phyloP scores from a whole-genome alignment of 2,888 invertebrate species.

The Eupithecia subumbrata region DNA sequence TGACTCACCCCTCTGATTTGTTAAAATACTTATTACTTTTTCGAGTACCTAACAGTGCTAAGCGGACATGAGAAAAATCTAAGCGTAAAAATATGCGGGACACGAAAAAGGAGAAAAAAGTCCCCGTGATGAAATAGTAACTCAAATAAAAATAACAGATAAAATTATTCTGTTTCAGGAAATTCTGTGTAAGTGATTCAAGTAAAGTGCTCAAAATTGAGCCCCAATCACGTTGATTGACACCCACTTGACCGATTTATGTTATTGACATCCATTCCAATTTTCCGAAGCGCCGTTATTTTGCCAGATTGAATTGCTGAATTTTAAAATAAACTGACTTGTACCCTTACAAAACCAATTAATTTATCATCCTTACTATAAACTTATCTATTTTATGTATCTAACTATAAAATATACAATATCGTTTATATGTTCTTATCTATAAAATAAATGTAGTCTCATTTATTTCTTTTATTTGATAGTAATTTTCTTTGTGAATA shows the following conservation, averaged over 20 bases:
- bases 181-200: background rate
- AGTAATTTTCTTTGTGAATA: no score
- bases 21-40: no score
- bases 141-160: background rate
- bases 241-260: slow-evolving; percentile 31
- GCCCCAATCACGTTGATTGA: slow-evolving; percentile 18
- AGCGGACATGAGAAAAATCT: background rate
- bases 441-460: no score
- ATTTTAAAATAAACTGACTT: slow-evolving; percentile 9
- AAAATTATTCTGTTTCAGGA: background rate
- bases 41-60: background rate
- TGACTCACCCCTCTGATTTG: no score
- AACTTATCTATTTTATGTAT: no score
- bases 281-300: slow-evolving; percentile 44
- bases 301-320: slow-evolving; percentile 16
- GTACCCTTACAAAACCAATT: background rate
- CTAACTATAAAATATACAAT: no score
- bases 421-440: no score
- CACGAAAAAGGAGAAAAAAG: background rate
- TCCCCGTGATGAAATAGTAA: background rate
- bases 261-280: slow-evolving; percentile 29
- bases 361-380: background rate
- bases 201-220: slow-evolving; percentile 5
- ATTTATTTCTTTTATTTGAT: no score
- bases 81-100: background rate